Conservation (phyloP, 2,797 vertebrate species). For the Molossus molossus region DNA sequence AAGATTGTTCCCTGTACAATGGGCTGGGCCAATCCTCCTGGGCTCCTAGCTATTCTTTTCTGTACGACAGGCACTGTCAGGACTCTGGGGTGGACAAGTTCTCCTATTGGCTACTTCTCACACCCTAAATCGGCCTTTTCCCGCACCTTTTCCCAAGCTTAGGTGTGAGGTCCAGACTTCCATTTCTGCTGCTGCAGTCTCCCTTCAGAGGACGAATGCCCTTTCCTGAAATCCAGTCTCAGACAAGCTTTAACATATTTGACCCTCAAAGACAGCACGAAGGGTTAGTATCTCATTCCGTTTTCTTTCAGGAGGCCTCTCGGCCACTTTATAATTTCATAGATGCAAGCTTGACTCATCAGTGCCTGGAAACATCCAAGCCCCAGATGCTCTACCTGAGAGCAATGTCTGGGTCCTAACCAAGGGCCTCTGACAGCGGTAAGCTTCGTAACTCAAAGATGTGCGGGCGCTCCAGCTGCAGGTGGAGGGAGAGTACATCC, state of each 20-base stretch:
- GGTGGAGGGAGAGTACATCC: rapidly evolving
- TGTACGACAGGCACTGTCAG: rapidly evolving
- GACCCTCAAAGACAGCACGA: background rate
- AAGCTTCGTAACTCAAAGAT: background rate
- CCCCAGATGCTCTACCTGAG: background rate
- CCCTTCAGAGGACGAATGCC: background rate
- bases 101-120: background rate
- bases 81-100: background rate
- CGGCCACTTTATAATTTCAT: background rate
- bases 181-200: background rate
- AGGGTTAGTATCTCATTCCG: background rate
- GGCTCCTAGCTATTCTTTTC: background rate
- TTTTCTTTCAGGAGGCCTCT: background rate
- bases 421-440: background rate
- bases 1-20: background rate
- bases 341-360: background rate
- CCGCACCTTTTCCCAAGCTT: background rate
- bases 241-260: background rate
- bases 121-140: background rate
- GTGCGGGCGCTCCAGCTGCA: background rate
- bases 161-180: background rate
- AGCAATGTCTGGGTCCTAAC: background rate
- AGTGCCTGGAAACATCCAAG: background rate
- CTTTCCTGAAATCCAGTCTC: slow-evolving; percentile 19
- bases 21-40: background rate